Percentiles rank a stretch among this genome's conserved stretches.
phyloP scores from a whole-genome alignment of 2,888 invertebrate genomes.

The Latheticus oryzae region DNA sequence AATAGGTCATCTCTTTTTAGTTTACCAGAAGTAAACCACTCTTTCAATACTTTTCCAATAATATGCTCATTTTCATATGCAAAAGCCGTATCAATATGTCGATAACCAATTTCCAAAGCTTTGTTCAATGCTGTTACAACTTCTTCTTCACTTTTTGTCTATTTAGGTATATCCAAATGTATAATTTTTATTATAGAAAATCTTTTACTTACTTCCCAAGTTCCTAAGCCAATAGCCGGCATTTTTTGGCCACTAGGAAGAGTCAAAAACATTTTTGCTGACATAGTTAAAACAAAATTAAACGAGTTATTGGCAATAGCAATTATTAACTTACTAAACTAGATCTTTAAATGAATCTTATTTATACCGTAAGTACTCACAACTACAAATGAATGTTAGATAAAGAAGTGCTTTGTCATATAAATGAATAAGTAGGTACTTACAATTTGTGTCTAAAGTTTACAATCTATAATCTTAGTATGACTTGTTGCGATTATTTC shows the following conservation, averaged over 20 bases:
- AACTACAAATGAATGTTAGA: too few species aligned
- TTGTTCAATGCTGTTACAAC: constrained; percentile 74
- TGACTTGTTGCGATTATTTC: too few species aligned
- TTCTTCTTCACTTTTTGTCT: constrained; percentile 68
- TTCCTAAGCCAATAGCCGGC: constrained; percentile 81
- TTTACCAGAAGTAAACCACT: constrained; percentile 76
- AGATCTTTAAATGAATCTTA: too few species aligned
- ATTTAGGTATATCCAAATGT: not conserved
- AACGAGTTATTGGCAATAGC: too few species aligned
- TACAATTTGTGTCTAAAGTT: too few species aligned
- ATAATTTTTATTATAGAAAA: constrained; percentile 1
- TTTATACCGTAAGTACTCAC: too few species aligned
- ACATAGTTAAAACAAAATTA: too few species aligned
- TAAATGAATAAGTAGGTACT: too few species aligned
- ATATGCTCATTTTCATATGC: constrained; percentile 80
- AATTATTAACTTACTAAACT: too few species aligned
- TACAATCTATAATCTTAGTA: too few species aligned
- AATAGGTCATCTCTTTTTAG: constrained; percentile 81
- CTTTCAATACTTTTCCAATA: constrained; percentile 77
- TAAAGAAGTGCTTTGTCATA: too few species aligned
- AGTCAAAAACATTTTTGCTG: constrained; percentile 11
- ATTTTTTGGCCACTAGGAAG: constrained; percentile 71
- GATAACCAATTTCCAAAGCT: constrained; percentile 80
- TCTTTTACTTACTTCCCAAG: constrained; percentile 75
- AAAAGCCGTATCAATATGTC: constrained; percentile 84